Conservation (phyloP, 1,140 invertebrate species). For the Steinernema khuongi region DNA sequence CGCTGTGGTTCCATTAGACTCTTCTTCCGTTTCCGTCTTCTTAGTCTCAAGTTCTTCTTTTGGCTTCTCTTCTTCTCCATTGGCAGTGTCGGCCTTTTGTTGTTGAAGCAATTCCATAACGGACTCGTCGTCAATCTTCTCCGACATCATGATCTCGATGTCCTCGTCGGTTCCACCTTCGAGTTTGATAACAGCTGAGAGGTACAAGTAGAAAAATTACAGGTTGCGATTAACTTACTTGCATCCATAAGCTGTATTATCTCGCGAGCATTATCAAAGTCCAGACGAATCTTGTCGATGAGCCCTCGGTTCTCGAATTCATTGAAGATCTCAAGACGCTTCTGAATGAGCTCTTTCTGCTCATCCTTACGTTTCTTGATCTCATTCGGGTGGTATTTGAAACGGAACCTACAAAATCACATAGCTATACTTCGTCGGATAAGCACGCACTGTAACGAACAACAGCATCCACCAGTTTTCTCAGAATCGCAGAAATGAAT, state of each 20-base stretch:
- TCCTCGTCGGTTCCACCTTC: constrained; percentile 95
- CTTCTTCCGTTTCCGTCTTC: constrained; percentile 18
- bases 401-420: constrained; percentile 78
- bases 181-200: constrained; percentile 80
- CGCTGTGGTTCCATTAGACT: background rate
- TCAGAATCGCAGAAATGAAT: background rate
- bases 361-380: constrained; percentile 82
- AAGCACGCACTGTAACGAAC: constrained; percentile 3
- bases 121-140: constrained; percentile 51
- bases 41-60: constrained; percentile 3
- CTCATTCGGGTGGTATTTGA: constrained; percentile 96
- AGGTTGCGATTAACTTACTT: constrained; percentile 52
- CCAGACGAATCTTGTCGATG: constrained; percentile 74
- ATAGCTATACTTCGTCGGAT: background rate
- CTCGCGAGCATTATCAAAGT: constrained; percentile 78
- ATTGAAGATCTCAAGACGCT: constrained; percentile 80
- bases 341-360: constrained; percentile 74
- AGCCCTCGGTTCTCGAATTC: constrained; percentile 72
- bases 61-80: background rate
- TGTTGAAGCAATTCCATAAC: constrained; percentile 51
- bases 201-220: background rate
- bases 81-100: constrained; percentile 23
- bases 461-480: background rate
- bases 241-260: constrained; percentile 84
- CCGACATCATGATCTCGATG: constrained; percentile 66